These are phyloP conservation scores for Gymnorhina tibicen DNA, from an alignment of 2,113 vertebrate species.

Conservation along the genomic window DNA sequence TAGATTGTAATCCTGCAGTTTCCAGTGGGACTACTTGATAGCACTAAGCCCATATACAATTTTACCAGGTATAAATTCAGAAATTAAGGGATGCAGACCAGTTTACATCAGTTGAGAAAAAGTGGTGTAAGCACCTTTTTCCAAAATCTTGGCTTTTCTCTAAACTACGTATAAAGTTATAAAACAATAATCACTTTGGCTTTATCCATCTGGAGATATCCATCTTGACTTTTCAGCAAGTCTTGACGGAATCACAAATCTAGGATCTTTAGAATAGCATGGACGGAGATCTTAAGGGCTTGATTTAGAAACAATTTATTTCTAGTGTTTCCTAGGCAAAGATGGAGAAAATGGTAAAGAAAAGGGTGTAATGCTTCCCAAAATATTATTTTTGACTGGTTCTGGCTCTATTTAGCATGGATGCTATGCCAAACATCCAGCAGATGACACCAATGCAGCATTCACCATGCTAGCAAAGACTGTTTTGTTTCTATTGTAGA, in stretches of 20 bases:
- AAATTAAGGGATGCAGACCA: background rate
- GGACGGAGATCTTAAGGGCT: background rate
- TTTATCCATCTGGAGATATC: background rate
- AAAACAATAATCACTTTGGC: background rate
- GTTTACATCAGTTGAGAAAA: background rate
- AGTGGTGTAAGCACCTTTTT: background rate
- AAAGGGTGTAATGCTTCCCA: background rate
- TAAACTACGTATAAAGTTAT: background rate
- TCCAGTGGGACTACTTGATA: background rate
- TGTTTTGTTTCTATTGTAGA: background rate
- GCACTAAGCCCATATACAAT: background rate
- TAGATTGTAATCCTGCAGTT: background rate
- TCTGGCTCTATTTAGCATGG: background rate
- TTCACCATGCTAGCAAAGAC: background rate
- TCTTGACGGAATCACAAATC: background rate
- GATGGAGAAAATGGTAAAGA: background rate
- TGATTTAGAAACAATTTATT: background rate
- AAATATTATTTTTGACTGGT: background rate
- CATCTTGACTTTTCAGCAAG: background rate
- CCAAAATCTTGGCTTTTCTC: background rate
- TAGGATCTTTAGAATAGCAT: background rate
- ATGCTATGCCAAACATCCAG: background rate
- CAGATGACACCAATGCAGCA: background rate
- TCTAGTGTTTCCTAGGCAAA: background rate
- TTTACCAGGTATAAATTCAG: background rate